A percentile compares a stretch with the other conserved stretches of the same genome.
Evolutionary conservation across 1,140 invertebrate genomes (phyloP).

Genomic region (Neotoxoptera formosana): DNA sequence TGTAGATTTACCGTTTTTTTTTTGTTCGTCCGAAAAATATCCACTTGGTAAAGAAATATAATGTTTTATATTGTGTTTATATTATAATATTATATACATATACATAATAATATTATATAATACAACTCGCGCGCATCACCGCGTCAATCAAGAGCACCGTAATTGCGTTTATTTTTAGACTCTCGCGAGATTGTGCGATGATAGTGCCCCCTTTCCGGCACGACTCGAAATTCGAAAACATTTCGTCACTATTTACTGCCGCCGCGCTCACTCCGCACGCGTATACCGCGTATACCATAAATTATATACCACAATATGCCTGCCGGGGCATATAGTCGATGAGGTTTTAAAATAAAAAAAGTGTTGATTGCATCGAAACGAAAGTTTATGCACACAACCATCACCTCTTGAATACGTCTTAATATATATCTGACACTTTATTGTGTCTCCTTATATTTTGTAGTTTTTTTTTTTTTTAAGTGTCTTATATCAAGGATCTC

Average conservation of each 20-base stretch:
- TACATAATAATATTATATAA: too few relatives aligned
- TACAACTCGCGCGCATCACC: too few relatives aligned
- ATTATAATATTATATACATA: too few relatives aligned
- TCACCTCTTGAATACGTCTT: neutral
- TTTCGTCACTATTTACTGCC: neutral
- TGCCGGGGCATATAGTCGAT: too few relatives aligned
- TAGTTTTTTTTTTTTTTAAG: neutral
- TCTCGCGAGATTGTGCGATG: neutral
- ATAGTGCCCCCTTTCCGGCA: neutral
- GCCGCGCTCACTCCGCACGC: too few relatives aligned
- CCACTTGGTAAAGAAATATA: neutral
- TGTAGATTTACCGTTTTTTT: neutral
- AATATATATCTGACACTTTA: too few relatives aligned
- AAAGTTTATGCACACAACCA: neutral
- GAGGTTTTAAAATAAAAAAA: neutral
- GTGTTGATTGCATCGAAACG: neutral
- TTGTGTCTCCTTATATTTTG: too few relatives aligned
- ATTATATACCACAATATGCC: neutral
- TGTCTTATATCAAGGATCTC: neutral
- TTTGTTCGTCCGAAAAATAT: neutral
- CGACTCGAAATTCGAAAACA: neutral
- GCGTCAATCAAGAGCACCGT: conserved; percentile 26
- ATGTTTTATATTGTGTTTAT: neutral
- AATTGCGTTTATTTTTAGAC: conserved; percentile 48
- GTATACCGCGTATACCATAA: neutral